These are phyloP conservation scores for rabbit (Oryctolagus cuniculus) DNA, from an alignment of 2,113 vertebrate genomes.

Conservation along the genomic window DNA sequence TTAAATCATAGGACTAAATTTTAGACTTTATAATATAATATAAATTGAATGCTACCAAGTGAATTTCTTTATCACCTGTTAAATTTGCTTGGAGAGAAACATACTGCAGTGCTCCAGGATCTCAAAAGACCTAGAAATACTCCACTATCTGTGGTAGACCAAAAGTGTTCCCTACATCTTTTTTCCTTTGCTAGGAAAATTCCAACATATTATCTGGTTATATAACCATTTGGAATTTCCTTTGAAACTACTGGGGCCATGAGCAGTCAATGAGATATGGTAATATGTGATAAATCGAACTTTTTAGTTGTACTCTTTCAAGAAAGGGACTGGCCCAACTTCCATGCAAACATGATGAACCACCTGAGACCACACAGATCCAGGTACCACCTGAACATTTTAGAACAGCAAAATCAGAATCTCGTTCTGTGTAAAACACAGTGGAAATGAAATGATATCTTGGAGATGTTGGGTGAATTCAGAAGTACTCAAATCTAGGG, in stretches of 20 bases:
- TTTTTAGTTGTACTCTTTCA: not conserved
- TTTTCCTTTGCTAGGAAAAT: not conserved
- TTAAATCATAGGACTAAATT: slow-evolving; percentile 13
- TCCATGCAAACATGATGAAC: not conserved
- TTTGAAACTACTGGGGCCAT: not conserved
- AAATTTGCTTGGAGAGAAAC: not conserved
- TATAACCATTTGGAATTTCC: too few species aligned
- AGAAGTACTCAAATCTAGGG: not conserved
- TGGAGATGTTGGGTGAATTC: not conserved
- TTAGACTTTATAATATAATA: not conserved
- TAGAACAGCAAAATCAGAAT: not conserved
- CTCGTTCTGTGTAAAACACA: not conserved
- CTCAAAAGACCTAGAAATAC: not conserved
- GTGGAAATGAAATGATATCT: not conserved
- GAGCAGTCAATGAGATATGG: not conserved
- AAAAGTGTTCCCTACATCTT: not conserved
- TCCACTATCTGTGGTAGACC: not conserved
- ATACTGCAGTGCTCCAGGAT: not conserved
- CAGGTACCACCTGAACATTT: not conserved
- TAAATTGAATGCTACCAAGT: slow-evolving; percentile 2
- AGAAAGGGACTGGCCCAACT: not conserved
- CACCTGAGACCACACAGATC: not conserved
- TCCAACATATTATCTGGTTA: not conserved
- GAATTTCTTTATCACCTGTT: not conserved
- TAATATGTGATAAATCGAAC: not conserved